phyloP scores from a whole-genome alignment of 2,113 vertebrate genomes.

The Eulemur macaco region DNA sequence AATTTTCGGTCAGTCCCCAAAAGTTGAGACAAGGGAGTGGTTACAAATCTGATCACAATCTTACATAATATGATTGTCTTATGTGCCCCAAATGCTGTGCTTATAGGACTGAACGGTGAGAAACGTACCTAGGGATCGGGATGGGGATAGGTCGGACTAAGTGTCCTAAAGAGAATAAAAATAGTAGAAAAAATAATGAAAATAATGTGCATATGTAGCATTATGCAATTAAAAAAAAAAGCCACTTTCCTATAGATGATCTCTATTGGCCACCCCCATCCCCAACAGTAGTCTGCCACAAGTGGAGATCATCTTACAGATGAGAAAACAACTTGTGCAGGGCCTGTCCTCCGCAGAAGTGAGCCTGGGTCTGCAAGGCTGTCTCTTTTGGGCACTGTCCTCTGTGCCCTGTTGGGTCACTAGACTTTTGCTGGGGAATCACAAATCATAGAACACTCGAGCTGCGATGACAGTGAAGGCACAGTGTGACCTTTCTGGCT shows the following conservation, averaged over 20 bases:
- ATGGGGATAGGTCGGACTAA: not conserved
- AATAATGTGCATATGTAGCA: not conserved
- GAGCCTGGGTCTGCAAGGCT: not conserved
- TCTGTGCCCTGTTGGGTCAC: not conserved
- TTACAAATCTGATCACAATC: not conserved
- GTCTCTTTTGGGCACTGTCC: not conserved
- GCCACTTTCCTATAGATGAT: not conserved
- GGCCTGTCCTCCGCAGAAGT: not conserved
- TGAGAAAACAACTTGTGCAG: not conserved
- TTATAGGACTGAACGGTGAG: not conserved
- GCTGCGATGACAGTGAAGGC: not conserved
- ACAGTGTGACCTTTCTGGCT: not conserved
- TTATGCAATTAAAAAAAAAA: not conserved
- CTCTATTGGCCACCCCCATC: fast-evolving
- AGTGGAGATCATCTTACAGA: not conserved
- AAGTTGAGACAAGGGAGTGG: not conserved
- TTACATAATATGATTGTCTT: not conserved
- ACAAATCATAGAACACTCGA: fast-evolving
- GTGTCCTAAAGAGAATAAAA: not conserved
- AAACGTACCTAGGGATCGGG: not conserved
- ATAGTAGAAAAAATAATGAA: not conserved
- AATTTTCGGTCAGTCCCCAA: conserved; percentile 35
- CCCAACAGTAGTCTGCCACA: not conserved
- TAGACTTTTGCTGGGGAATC: not conserved
- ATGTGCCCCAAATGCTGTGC: not conserved